Evolutionary conservation across 2,888 invertebrate species (phyloP), one percentile per base, ranked within the genome.

Genomic region (Prenolepis imparis): DNA sequence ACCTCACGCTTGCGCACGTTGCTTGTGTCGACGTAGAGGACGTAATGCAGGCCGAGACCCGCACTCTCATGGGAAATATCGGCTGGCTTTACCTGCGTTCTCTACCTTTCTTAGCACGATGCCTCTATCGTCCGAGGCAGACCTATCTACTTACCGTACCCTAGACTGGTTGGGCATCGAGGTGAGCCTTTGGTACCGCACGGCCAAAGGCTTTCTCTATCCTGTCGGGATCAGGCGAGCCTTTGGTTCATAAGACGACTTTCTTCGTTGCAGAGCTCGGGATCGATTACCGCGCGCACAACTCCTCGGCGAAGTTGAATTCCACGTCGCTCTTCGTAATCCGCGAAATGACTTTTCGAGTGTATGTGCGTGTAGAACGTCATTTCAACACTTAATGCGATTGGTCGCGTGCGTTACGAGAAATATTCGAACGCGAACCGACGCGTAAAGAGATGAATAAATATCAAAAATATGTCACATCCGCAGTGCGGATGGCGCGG

Each of bases 51-150:
- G 41, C 78, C 64, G 81, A 84, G 66, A 63, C 84, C 59, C 61
- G 44, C 44, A 21, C 64, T 88, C 89, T 81, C 90, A 39, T 84
- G 88, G 90, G 90, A 90, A 90, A 90, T 90, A 90, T 84, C 74
- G 68, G 67, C 48, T 66, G 82, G 90, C 87, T 90, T 90, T 90
- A 87, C 87, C 87, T 86, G 70, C 66, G 68, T 52, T 81, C 70
- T 64, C 81, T 80, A 83, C 83, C 82, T 81, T 75, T 64, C 72
- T 57, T 61, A 41, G 67, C 63, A 28, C n/a, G n/a, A 63, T 81
- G 55, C 70, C 70, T 77, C 87, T 88, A 88, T 88, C 88, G 86
- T 81, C 12, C 70, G 63, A 61, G 88, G 84, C 68, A 18, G 52
- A 77, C 81, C 41, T n/a, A 52, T 52, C 48, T 52, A 52, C 48